Conservation (phyloP, 2,797 vertebrate species). For the Cirrhinus mrigala region DNA sequence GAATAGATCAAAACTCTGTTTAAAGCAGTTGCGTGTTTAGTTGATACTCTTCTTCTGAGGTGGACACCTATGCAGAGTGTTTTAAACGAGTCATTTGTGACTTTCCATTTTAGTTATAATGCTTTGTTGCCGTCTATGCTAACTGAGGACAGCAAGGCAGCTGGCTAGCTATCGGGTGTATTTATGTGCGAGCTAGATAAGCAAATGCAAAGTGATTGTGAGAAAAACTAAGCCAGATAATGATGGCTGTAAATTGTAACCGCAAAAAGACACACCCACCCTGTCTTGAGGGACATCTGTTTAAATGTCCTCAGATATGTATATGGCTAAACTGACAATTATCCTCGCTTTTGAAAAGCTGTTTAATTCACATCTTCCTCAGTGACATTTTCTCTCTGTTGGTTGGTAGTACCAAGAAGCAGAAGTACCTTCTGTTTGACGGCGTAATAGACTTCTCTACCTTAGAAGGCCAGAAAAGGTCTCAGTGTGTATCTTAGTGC, state of each 20-base stretch:
- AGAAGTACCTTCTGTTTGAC: slow-evolving; percentile 37
- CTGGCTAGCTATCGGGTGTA: background rate
- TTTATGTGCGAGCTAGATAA: slow-evolving; percentile 26
- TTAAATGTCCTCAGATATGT: background rate
- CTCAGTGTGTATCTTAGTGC: background rate
- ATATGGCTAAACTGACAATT: background rate
- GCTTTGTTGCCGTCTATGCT: background rate
- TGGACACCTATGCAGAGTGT: background rate
- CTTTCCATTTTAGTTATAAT: background rate
- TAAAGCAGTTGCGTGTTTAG: background rate
- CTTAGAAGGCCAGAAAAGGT: background rate
- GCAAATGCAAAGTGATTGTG: background rate
- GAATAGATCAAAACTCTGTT: background rate
- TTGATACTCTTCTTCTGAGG: background rate
- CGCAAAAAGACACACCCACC: background rate
- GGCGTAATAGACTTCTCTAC: slow-evolving; percentile 7
- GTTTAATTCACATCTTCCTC: background rate
- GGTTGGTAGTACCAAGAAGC: too few species aligned
- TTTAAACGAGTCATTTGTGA: background rate
- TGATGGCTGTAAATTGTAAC: background rate
- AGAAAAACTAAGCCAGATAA: background rate
- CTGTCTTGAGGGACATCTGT: background rate
- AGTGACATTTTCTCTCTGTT: background rate
- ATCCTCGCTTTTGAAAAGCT: background rate
- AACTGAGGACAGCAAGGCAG: background rate